Evolutionary conservation across 2,797 vertebrate species (phyloP).

Genomic region (Enoplosus armatus): DNA sequence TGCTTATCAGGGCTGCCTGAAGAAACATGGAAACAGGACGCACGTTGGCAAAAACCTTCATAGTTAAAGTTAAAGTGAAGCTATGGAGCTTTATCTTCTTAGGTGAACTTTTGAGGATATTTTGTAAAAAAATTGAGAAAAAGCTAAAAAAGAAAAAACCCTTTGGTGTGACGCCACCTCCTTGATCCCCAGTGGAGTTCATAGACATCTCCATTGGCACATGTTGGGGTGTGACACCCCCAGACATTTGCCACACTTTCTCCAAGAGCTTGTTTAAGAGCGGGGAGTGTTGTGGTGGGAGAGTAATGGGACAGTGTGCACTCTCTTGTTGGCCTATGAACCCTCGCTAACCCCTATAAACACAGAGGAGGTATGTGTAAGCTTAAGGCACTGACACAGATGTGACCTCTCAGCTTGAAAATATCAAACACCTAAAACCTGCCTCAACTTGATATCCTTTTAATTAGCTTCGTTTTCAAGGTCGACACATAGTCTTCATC

Average conservation of each 20-base stretch:
- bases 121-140: background rate
- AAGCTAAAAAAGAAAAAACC: background rate
- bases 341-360: slow-evolving; percentile 73
- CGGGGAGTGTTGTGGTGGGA: slow-evolving; percentile 50
- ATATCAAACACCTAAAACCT: slow-evolving; percentile 22
- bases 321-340: slow-evolving; percentile 75
- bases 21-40: slow-evolving; percentile 28
- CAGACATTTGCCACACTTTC: slow-evolving; percentile 68
- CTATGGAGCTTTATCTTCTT: background rate
- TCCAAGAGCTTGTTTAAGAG: slow-evolving; percentile 62
- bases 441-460: background rate
- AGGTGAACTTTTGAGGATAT: background rate
- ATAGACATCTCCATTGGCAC: slow-evolving; percentile 54
- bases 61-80: background rate
- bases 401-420: slow-evolving; percentile 32
- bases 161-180: background rate
- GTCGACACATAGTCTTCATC: background rate
- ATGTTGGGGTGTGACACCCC: slow-evolving; percentile 44
- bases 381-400: slow-evolving; percentile 34
- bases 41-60: no score
- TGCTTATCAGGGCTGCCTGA: slow-evolving; percentile 4
- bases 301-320: slow-evolving; percentile 61
- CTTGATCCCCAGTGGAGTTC: slow-evolving; percentile 8
- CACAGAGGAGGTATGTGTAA: slow-evolving; percentile 44
- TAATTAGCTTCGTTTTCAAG: background rate